A percentile compares a stretch with the other conserved stretches of the same genome.
Evolutionary conservation across 2,797 vertebrate genomes (phyloP).

Genomic region (Rhodeus uyekii): DNA sequence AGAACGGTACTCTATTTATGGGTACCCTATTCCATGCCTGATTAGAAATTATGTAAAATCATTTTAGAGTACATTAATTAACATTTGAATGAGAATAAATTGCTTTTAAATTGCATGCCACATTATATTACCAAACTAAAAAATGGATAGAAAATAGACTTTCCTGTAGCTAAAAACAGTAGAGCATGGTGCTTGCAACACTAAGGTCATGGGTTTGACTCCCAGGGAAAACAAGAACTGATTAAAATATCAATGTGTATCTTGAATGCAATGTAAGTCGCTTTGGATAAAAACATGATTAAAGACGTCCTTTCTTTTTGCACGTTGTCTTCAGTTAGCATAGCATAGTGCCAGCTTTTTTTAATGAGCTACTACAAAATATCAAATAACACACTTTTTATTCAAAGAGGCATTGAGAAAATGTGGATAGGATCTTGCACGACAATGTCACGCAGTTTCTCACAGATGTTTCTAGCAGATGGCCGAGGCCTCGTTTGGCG

Average conservation of each 20-base stretch:
- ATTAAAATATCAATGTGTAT: too few relatives aligned
- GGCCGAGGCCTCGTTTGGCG: conserved; percentile 14
- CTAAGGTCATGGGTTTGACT: too few relatives aligned
- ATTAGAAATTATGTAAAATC: neutral
- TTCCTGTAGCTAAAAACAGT: too few relatives aligned
- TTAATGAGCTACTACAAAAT: neutral
- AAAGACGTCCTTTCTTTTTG: neutral
- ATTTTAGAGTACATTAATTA: neutral
- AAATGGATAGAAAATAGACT: too few relatives aligned
- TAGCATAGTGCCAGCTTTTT: neutral
- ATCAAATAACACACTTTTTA: neutral
- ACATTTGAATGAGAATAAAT: neutral
- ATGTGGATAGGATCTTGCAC: neutral
- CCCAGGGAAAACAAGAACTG: too few relatives aligned
- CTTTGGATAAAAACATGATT: too few relatives aligned
- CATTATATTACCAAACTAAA: neutral
- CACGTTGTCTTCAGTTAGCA: neutral
- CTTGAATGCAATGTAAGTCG: too few relatives aligned
- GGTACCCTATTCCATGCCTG: neutral
- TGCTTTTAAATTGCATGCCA: neutral
- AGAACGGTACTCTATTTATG: neutral
- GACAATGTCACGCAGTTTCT: neutral
- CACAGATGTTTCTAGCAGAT: conserved; percentile 45
- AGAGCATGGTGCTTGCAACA: too few relatives aligned
- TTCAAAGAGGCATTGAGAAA: neutral